A percentile compares a stretch with the other conserved stretches of the same genome.
These are phyloP conservation scores for Rhopalosiphum nymphaeae DNA, from an alignment of 2,888 invertebrate genomes.

Conservation along the genomic window DNA sequence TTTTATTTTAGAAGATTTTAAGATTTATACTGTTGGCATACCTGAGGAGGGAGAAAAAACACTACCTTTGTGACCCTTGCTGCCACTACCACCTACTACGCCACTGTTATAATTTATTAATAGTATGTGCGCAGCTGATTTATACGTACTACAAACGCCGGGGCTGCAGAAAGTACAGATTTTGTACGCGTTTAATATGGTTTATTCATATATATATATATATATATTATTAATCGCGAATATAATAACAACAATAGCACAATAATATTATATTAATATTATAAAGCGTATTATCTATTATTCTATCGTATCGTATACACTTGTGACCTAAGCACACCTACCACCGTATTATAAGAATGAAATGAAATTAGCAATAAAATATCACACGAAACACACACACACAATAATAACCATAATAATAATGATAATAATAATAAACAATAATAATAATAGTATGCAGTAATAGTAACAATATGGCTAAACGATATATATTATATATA, in stretches of 20 bases:
- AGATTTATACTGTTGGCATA: too few relatives aligned
- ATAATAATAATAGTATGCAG: not conserved
- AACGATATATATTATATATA: not conserved
- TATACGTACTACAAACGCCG: not conserved
- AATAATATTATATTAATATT: not conserved
- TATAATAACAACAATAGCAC: not conserved
- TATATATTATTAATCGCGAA: not conserved
- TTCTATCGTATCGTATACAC: not conserved
- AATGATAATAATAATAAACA: not conserved
- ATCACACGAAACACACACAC: not conserved
- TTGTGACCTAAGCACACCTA: not conserved
- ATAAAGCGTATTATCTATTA: not conserved
- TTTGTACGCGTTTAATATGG: not conserved
- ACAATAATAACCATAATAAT: not conserved
- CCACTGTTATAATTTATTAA: too few relatives aligned
- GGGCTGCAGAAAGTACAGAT: not conserved
- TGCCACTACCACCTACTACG: too few relatives aligned
- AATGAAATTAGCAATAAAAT: conserved; percentile 25
- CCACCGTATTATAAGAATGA: not conserved
- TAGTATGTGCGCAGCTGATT: not conserved
- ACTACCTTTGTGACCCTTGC: too few relatives aligned
- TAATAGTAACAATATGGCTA: not conserved
- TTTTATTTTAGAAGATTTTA: too few relatives aligned
- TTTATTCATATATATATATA: not conserved
- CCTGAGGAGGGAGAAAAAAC: too few relatives aligned